Base-by-base conservation (phyloP, 2,113 vertebrate species). In the Empidonax alnorum region DNA sequence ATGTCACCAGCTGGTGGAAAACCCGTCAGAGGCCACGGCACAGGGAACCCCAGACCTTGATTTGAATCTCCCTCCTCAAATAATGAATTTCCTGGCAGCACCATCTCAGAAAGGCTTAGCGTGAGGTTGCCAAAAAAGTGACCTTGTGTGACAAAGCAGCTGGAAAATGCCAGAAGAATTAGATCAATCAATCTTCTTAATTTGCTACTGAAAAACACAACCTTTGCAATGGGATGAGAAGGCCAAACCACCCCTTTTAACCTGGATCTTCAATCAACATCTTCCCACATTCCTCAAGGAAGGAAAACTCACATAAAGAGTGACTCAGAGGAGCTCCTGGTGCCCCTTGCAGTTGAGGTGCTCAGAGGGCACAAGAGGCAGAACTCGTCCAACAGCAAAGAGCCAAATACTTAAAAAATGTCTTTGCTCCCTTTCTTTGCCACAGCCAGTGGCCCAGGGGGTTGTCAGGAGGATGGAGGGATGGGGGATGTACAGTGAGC, bases 1-100 rank as follows among this genome's bases (percentile, higher is more conserved):
- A 95, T 84, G 73, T 74, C 94, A 94, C 76, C 80, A 90, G 72
- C 87, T 86, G 83, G 35, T 88, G 80, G 76, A 74, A 90, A 76
- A 77, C 33, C 39, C 12, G 1, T 22, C 66, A 62, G 65, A 88
- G 33, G 28, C 42, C 35, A 8, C 12, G 30, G 66, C 81, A 59
- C 23, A 52, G 53, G n/a, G 56, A 95, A 72, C 27, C 31, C 63
- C 3, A 1, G 53, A 49, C 67, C 58, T 76, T 86, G 61, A 84
- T 89, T 76, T 95, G 76, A 78, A 91, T 55, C 3, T 67, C 25
- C 25, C 23, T 55, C 11, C 2, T 67, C 93, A 75, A 96, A 91
- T 81, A 78, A 89, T 78, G 21, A 42, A 46, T 81, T 62, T 81
- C 67, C 86, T 69, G 67, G 86, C 63, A 61, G 46, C 58, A 28